phyloP scores from a whole-genome alignment of 2,797 vertebrate genomes.

The Enteromius mattozi region DNA sequence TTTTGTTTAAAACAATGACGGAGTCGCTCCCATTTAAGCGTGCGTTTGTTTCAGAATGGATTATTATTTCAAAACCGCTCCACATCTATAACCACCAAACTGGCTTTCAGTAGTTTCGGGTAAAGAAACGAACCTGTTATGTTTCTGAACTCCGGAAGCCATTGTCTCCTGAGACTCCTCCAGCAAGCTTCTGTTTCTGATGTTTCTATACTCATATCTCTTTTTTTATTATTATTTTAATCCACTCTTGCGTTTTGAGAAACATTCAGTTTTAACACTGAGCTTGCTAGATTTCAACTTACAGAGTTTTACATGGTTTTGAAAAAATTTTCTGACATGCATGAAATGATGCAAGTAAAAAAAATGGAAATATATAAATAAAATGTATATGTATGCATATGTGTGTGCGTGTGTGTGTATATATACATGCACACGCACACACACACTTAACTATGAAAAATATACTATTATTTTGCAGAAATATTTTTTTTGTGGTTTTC shows the following conservation, averaged over 20 bases:
- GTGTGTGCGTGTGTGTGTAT: too few species aligned
- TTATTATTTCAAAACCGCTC: constrained; percentile 64
- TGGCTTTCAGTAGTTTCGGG: constrained; percentile 55
- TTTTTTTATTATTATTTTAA: constrained; percentile 49
- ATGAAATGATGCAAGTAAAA: neutral
- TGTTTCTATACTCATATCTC: constrained; percentile 58
- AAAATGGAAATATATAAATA: neutral
- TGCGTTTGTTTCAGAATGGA: constrained; percentile 60
- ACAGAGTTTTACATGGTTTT: neutral
- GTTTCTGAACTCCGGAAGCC: constrained; percentile 56
- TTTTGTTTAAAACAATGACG: constrained; percentile 65
- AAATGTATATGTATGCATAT: too few species aligned
- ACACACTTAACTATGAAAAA: neutral
- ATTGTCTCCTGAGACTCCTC: constrained; percentile 52
- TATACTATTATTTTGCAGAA: neutral
- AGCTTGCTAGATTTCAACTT: neutral
- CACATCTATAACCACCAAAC: constrained; percentile 53
- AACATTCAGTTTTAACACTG: constrained; percentile 1
- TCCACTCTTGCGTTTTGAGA: constrained; percentile 35
- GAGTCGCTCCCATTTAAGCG: constrained; percentile 58
- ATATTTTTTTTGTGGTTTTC: neutral
- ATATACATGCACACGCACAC: neutral
- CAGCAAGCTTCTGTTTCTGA: constrained; percentile 50
- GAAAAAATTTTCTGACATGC: neutral
- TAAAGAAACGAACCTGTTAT: constrained; percentile 46